These are phyloP conservation scores for Melanogrammus aeglefinus DNA, from an alignment of 2,797 vertebrate species.

Conservation along the genomic window DNA sequence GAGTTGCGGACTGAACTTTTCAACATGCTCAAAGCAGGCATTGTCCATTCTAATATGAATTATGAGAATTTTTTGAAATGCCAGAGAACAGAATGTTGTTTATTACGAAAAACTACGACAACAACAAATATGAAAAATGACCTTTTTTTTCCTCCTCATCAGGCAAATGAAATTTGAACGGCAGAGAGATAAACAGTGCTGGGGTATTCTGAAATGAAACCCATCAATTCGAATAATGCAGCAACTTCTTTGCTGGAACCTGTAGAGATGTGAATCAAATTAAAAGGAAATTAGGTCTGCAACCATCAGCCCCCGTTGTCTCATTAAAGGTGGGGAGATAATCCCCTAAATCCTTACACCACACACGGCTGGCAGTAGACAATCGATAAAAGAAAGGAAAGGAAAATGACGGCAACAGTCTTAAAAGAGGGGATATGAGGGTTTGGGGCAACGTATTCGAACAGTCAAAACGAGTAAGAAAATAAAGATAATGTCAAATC, in stretches of 20 bases:
- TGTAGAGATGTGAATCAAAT: slow-evolving; percentile 70
- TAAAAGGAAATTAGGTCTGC: slow-evolving; percentile 71
- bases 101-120: slow-evolving; percentile 71
- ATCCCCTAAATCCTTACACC: slow-evolving; percentile 70
- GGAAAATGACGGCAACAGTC: slow-evolving; percentile 56
- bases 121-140: slow-evolving; percentile 53
- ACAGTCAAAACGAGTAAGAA: slow-evolving; percentile 15
- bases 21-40: slow-evolving; percentile 58
- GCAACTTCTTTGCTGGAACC: slow-evolving; percentile 65
- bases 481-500: slow-evolving; percentile 42
- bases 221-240: slow-evolving; percentile 71
- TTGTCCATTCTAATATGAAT: slow-evolving; percentile 71
- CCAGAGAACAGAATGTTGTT: slow-evolving; percentile 59
- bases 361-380: slow-evolving; percentile 50
- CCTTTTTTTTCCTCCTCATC: slow-evolving; percentile 40
- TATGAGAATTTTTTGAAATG: slow-evolving; percentile 63
- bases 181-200: slow-evolving; percentile 60
- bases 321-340: slow-evolving; percentile 67
- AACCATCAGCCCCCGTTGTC: slow-evolving; percentile 67
- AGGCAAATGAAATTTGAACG: slow-evolving; percentile 46
- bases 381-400: slow-evolving; percentile 45
- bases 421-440: background rate
- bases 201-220: slow-evolving; percentile 58
- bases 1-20: slow-evolving; percentile 1
- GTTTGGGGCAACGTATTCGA: slow-evolving; percentile 20